Evolutionary conservation across 2,113 vertebrate genomes (phyloP).

Genomic region (Cinclus mexicanus): DNA sequence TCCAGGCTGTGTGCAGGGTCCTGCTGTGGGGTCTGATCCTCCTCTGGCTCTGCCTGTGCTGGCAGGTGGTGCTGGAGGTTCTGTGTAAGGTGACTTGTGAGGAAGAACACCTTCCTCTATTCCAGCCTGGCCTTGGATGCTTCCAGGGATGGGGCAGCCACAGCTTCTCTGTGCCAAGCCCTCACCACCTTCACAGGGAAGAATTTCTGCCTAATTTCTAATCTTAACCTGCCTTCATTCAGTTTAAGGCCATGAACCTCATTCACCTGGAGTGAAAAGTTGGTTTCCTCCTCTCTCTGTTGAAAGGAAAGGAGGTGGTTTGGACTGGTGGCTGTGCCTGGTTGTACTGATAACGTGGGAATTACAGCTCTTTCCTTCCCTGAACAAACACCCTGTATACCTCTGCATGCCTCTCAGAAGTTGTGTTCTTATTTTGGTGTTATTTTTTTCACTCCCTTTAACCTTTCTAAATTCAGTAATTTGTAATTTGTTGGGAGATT

Average conservation of each 20-base stretch:
- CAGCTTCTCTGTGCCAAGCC: not conserved
- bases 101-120: not conserved
- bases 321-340: not conserved
- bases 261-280: not conserved
- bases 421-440: not conserved
- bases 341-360: not conserved
- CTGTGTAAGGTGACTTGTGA: not conserved
- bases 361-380: not conserved
- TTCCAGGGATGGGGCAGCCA: not conserved
- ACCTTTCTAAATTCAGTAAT: not conserved
- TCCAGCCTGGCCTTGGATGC: rapidly evolving
- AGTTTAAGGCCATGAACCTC: not conserved
- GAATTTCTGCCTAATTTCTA: not conserved
- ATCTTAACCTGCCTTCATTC: not conserved
- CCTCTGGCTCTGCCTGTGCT: not conserved
- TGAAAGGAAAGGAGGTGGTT: not conserved
- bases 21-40: not conserved
- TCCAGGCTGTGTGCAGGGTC: not conserved
- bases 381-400: not conserved
- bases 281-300: not conserved
- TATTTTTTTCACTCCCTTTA: not conserved
- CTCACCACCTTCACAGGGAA: not conserved
- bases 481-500: not conserved
- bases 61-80: not conserved
- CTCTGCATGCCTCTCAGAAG: not conserved